phyloP scores from a whole-genome alignment of 2,888 invertebrate species.

The Strigamia crassipes region DNA sequence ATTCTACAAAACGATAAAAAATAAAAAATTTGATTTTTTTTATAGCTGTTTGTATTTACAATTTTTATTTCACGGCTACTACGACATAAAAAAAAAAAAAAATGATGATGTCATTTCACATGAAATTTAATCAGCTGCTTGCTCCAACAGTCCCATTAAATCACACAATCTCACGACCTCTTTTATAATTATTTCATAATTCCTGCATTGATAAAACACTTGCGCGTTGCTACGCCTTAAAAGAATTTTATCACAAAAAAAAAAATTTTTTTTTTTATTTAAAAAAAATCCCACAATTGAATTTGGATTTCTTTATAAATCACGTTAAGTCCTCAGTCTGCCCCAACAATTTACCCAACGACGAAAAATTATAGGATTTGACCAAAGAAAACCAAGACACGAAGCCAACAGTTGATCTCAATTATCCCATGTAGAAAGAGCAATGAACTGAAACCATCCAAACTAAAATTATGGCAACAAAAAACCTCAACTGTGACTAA shows the following conservation, averaged over 20 bases:
- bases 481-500: neutral
- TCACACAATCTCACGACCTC: conserved; percentile 6
- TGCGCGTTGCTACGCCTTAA: conserved; percentile 2
- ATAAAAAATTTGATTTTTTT: neutral
- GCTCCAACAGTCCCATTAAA: neutral
- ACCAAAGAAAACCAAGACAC: neutral
- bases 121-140: neutral
- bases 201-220: neutral
- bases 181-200: neutral
- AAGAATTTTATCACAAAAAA: no score
- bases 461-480: neutral
- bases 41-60: neutral
- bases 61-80: neutral
- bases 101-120: neutral
- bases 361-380: conserved; percentile 10
- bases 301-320: neutral
- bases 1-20: neutral
- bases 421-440: neutral
- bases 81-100: no score
- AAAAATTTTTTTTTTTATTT: no score
- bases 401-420: neutral
- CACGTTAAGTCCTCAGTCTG: neutral
- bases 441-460: neutral
- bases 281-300: neutral
- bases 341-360: no score